These are phyloP conservation scores for Poecile montanus DNA, from an alignment of 2,797 vertebrate species.

Conservation along the genomic window DNA sequence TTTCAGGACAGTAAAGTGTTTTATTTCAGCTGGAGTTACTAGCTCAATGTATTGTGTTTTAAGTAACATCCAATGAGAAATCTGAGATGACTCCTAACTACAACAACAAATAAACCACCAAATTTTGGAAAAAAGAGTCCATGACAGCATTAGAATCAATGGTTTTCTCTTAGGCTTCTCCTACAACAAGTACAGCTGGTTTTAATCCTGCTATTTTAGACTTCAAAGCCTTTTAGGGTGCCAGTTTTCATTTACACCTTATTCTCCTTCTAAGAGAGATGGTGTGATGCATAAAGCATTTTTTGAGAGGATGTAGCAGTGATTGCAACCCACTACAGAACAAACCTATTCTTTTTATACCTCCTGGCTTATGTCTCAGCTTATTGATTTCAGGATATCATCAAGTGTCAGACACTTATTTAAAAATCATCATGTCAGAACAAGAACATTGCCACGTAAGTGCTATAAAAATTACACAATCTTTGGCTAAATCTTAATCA, in stretches of 20 bases:
- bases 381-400: slow-evolving; percentile 31
- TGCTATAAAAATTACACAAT: not conserved
- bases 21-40: not conserved
- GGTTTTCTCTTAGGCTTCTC: not conserved
- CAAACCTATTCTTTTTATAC: not conserved
- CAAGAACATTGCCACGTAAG: not conserved
- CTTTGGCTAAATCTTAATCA: slow-evolving; percentile 28
- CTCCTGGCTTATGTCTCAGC: not conserved
- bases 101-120: not conserved
- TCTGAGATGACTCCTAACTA: not conserved
- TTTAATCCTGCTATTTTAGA: not conserved
- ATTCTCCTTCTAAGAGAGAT: not conserved
- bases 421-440: slow-evolving; percentile 13
- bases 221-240: not conserved
- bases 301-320: not conserved
- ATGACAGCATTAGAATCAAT: not conserved
- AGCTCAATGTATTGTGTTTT: not conserved
- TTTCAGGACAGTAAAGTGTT: not conserved
- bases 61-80: not conserved
- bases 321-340: not conserved
- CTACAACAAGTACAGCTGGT: not conserved
- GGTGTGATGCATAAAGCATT: fast-evolving
- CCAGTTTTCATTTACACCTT: not conserved
- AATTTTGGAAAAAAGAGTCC: not conserved
- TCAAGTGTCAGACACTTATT: slow-evolving; percentile 1